Conservation (phyloP, 2,888 invertebrate species). For the Ceratothoa steindachneri region DNA sequence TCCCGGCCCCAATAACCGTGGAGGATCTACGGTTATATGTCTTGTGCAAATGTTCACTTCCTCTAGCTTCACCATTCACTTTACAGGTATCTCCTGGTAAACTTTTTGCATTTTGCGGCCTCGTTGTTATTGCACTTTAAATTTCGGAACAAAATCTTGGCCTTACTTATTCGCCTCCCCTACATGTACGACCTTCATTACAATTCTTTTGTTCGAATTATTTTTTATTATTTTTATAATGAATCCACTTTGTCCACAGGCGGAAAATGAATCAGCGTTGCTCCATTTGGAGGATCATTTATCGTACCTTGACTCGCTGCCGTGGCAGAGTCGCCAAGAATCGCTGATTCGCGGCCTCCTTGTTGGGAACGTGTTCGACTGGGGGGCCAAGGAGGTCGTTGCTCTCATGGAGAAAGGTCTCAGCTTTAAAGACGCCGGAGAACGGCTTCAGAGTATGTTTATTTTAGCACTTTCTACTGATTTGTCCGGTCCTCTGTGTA, state of each 20-base stretch:
- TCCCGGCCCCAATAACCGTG: too few species aligned
- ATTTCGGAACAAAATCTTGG: not conserved
- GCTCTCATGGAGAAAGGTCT: slow-evolving; percentile 73
- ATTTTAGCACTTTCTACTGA: too few species aligned
- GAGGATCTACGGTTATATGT: too few species aligned
- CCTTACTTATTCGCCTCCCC: not conserved
- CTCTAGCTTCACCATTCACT: too few species aligned
- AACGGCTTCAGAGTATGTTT: slow-evolving; percentile 68
- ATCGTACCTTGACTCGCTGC: slow-evolving; percentile 65
- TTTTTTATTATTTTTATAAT: not conserved
- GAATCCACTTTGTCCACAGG: slow-evolving; percentile 53
- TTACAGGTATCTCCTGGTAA: too few species aligned
- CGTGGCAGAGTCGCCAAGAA: slow-evolving; percentile 54
- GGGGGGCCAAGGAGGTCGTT: slow-evolving; percentile 89
- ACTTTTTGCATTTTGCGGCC: too few species aligned
- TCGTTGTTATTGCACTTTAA: too few species aligned
- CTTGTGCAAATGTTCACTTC: too few species aligned
- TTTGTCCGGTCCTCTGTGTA: too few species aligned
- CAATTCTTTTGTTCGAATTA: not conserved
- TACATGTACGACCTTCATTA: not conserved
- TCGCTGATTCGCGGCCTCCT: slow-evolving; percentile 61
- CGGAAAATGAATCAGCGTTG: slow-evolving; percentile 79
- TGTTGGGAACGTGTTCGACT: slow-evolving; percentile 92
- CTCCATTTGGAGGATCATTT: slow-evolving; percentile 65
- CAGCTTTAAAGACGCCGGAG: slow-evolving; percentile 75